Percentiles rank a stretch among this genome's conserved stretches.
These are phyloP conservation scores for Lasioglossum calceatum DNA, from an alignment of 2,888 invertebrate species.

Conservation along the genomic window DNA sequence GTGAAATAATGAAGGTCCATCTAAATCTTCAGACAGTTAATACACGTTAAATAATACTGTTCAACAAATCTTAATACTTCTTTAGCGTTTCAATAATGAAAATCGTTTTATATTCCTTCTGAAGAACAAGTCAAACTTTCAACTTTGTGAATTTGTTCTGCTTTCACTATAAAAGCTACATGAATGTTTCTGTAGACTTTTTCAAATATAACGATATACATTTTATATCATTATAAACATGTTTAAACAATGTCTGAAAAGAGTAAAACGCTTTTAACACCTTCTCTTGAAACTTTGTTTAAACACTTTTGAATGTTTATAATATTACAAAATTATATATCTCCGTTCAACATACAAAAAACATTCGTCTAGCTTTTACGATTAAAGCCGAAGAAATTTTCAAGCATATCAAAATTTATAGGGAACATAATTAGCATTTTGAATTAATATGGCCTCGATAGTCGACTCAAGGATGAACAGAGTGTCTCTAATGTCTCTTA, in stretches of 20 bases:
- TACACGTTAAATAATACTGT: not conserved
- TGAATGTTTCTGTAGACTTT: not conserved
- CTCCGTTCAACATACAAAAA: not conserved
- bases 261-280: not conserved
- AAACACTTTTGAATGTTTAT: not conserved
- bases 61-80: not conserved
- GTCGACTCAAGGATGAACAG: not conserved
- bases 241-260: not conserved
- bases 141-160: not conserved
- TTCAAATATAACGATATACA: not conserved
- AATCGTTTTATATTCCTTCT: not conserved
- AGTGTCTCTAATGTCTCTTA: not conserved
- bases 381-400: not conserved
- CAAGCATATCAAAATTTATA: not conserved
- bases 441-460: not conserved
- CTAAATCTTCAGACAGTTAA: not conserved
- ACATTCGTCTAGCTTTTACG: not conserved
- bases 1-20: not conserved
- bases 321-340: not conserved
- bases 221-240: not conserved
- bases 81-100: not conserved
- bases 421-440: not conserved
- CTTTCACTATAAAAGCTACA: not conserved
- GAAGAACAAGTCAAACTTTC: not conserved
- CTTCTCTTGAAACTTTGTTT: not conserved